A percentile compares a stretch with the other conserved stretches of the same genome.
These are phyloP conservation scores for Daboia siamensis DNA, from an alignment of 2,113 vertebrate species.

Conservation along the genomic window DNA sequence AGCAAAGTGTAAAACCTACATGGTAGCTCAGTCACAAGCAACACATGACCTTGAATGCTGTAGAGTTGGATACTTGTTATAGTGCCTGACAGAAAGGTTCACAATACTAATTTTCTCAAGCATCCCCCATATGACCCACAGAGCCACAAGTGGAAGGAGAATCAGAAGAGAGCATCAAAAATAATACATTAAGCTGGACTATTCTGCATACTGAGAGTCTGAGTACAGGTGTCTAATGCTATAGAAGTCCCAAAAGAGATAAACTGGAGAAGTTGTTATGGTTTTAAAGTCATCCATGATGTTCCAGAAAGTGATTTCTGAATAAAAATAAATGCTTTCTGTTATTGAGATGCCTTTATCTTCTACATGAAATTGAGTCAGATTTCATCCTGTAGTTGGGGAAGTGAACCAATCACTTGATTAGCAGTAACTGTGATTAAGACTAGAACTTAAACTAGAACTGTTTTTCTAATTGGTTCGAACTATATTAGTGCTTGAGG, in stretches of 20 bases:
- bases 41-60: not conserved
- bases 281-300: slow-evolving; percentile 13
- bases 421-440: slow-evolving; percentile 24
- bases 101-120: not conserved
- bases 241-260: not conserved
- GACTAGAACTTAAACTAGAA: slow-evolving; percentile 11
- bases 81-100: not conserved
- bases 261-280: not conserved
- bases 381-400: slow-evolving; percentile 5
- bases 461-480: slow-evolving; percentile 22
- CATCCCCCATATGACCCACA: not conserved
- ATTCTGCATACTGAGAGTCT: not conserved
- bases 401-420: slow-evolving; percentile 20
- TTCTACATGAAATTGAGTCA: not conserved
- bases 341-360: slow-evolving; percentile 14
- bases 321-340: slow-evolving; percentile 24
- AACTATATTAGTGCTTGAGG: slow-evolving; percentile 20
- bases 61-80: not conserved
- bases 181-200: not conserved
- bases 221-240: not conserved
- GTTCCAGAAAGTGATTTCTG: slow-evolving; percentile 7
- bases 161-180: not conserved
- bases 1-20: not conserved
- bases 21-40: not conserved
- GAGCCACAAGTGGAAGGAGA: not conserved